phyloP scores from a whole-genome alignment of 1,140 invertebrate genomes.

The Goniozus legneri region DNA sequence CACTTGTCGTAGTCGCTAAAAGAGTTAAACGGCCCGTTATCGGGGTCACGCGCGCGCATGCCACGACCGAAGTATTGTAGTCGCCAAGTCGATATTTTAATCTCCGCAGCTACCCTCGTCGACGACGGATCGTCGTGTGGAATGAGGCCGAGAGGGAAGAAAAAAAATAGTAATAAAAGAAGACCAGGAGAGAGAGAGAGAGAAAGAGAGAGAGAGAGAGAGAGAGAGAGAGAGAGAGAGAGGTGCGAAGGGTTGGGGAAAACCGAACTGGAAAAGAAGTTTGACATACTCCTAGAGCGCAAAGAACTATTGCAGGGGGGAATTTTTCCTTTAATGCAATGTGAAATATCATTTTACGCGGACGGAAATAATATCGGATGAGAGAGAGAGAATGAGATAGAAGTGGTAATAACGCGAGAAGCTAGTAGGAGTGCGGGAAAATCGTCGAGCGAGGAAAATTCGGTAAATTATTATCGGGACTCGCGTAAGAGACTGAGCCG shows the following conservation, averaged over 20 bases:
- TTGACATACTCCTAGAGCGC: too few relatives aligned
- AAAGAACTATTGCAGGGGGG: conserved; percentile 1
- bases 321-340: conserved; percentile 6
- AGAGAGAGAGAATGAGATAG: too few relatives aligned
- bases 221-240: neutral
- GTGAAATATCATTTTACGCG: conserved; percentile 10
- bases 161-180: conserved; percentile 20
- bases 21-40: conserved; percentile 29
- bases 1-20: conserved; percentile 13
- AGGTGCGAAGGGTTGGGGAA: conserved; percentile 9
- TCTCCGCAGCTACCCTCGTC: conserved; percentile 42
- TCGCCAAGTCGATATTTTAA: conserved; percentile 50
- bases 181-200: neutral
- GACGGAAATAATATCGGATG: conserved; percentile 2
- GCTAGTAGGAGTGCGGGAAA: neutral
- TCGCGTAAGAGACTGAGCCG: too few relatives aligned
- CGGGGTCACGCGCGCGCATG: conserved; percentile 27
- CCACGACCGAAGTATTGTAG: conserved; percentile 34
- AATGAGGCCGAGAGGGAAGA: too few relatives aligned
- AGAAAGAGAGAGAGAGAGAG: conserved; percentile 2
- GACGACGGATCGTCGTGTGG: conserved; percentile 22
- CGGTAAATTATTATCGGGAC: too few relatives aligned
- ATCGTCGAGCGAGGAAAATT: neutral
- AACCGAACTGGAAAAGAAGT: conserved; percentile 1
- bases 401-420: too few relatives aligned